A percentile compares a stretch with the other conserved stretches of the same genome.
Evolutionary conservation across 2,797 vertebrate genomes (phyloP).

Genomic region (Sebastes variabilis): DNA sequence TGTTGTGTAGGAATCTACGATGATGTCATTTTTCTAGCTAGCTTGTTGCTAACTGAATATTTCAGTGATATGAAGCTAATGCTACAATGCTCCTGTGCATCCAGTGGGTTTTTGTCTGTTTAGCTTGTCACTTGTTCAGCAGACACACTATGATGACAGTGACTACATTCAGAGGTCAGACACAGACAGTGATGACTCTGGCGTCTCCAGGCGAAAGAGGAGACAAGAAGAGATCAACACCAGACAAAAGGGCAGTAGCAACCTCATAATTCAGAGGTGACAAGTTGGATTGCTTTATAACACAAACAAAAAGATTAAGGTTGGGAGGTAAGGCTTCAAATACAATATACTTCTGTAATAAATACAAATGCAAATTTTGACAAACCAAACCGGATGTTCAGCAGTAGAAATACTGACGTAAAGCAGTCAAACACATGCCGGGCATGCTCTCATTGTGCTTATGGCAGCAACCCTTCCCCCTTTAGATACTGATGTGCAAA

Average conservation of each 20-base stretch:
- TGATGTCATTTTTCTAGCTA: not conserved
- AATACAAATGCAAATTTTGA: not conserved
- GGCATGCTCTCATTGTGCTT: not conserved
- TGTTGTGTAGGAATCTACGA: too few relatives aligned
- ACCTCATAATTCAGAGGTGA: not conserved
- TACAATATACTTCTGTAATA: not conserved
- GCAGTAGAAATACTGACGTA: not conserved
- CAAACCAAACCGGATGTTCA: not conserved
- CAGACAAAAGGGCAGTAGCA: not conserved
- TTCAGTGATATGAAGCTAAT: not conserved
- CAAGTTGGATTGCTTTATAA: not conserved
- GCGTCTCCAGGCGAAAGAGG: not conserved
- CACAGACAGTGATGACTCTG: not conserved
- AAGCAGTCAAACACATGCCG: not conserved
- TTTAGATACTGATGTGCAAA: slow-evolving; percentile 7
- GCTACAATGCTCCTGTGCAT: not conserved
- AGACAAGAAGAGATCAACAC: not conserved
- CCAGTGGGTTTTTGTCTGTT: not conserved
- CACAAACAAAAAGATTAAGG: not conserved
- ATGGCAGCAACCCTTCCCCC: not conserved
- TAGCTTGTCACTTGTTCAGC: not conserved
- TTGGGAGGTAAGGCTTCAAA: not conserved
- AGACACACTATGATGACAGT: not conserved
- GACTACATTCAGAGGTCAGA: not conserved
- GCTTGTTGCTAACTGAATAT: not conserved